These are phyloP conservation scores for Cyanoderma ruficeps DNA, from an alignment of 2,113 vertebrate species.

Conservation along the genomic window DNA sequence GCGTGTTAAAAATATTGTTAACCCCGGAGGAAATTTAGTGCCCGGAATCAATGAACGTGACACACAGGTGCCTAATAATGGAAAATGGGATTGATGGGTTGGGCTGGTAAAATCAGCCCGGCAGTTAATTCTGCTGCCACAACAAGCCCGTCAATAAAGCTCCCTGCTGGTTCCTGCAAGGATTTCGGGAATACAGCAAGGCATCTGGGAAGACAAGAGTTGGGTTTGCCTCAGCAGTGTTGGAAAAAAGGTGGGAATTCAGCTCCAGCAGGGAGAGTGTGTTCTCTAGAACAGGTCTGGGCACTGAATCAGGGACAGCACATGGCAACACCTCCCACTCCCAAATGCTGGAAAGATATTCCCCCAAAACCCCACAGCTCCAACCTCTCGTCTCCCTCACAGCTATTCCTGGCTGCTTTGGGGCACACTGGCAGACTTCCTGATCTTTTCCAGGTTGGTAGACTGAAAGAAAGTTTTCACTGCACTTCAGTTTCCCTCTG, in stretches of 20 bases:
- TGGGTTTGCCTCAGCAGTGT: neutral
- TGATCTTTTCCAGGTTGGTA: neutral
- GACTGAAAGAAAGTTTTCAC: neutral
- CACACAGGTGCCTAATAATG: slow-evolving; percentile 57
- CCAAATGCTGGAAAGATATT: neutral
- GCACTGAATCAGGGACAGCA: neutral
- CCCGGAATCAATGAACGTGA: slow-evolving; percentile 61
- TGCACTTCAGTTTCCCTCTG: neutral
- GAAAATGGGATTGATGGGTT: slow-evolving; percentile 58
- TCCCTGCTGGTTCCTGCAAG: slow-evolving; percentile 40
- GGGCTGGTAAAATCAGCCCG: slow-evolving; percentile 53
- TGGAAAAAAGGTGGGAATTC: neutral
- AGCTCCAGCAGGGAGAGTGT: neutral
- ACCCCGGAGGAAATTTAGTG: slow-evolving; percentile 64
- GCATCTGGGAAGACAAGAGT: neutral
- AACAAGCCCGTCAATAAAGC: slow-evolving; percentile 59
- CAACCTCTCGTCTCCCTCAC: rapidly evolving
- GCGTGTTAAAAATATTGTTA: slow-evolving; percentile 45
- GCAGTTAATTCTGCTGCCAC: slow-evolving; percentile 65
- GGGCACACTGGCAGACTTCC: neutral
- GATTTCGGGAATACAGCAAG: neutral
- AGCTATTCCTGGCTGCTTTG: neutral
- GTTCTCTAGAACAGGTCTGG: neutral
- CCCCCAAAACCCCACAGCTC: neutral
- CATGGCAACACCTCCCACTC: neutral